Conservation (phyloP, 92 coral and sea anemone genomes). For the Parazoanthus darwini region DNA sequence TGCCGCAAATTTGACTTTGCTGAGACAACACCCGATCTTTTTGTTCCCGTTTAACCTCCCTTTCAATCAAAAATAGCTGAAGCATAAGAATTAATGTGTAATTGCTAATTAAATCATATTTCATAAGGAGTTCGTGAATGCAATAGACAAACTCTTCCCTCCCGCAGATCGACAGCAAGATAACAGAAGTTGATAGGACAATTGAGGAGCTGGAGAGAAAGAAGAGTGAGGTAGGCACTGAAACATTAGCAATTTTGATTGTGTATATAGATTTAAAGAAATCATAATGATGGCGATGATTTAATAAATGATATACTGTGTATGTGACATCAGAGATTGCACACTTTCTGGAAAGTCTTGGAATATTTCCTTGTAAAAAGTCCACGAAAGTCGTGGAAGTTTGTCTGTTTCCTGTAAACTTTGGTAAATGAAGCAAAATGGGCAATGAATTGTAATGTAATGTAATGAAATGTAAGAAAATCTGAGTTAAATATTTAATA, state of each 20-base stretch:
- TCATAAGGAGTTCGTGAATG: not conserved
- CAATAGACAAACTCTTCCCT: not conserved
- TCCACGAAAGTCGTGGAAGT: not conserved
- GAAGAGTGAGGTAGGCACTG: constrained; percentile 69
- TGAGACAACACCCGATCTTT: no score
- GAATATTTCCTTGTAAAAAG: not conserved
- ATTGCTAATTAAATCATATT: no score
- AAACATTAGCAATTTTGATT: not conserved
- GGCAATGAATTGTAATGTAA: not conserved
- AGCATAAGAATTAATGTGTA: no score
- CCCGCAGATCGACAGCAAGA: constrained; percentile 70
- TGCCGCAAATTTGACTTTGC: no score
- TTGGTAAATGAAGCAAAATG: not conserved
- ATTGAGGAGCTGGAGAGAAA: constrained; percentile 84
- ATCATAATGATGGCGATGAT: not conserved
- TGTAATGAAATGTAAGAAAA: not conserved
- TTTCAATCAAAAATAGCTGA: no score
- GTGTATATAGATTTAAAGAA: not conserved
- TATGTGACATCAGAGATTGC: not conserved
- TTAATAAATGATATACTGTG: no score
- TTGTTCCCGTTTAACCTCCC: no score
- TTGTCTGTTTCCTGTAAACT: not conserved
- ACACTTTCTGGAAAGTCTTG: not conserved
- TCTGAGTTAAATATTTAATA: no score
- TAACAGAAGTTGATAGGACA: constrained; percentile 67